phyloP scores from a whole-genome alignment of 2,797 vertebrate species.

The Microchirus variegatus region DNA sequence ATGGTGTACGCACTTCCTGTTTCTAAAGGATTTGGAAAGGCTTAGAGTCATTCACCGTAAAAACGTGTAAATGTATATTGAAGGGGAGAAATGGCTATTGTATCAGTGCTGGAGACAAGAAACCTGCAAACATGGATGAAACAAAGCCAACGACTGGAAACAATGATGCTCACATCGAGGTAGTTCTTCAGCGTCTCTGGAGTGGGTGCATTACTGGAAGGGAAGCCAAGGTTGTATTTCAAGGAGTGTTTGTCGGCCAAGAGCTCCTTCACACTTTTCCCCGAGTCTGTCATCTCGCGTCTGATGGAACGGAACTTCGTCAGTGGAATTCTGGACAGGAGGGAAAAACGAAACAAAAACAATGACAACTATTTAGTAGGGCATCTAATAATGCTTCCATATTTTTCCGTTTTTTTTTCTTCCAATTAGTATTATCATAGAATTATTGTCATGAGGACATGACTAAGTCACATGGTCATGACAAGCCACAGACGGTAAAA shows the following conservation, averaged over 20 bases:
- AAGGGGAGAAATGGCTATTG: background rate
- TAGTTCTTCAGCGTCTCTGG: slow-evolving; percentile 95
- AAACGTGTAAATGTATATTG: no score
- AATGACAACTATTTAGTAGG: no score
- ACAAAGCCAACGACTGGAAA: slow-evolving; percentile 11
- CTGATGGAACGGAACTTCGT: slow-evolving; percentile 92
- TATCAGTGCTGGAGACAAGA: slow-evolving; percentile 1
- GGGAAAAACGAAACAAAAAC: background rate
- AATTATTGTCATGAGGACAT: no score
- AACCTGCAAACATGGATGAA: slow-evolving; percentile 8
- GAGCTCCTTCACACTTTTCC: slow-evolving; percentile 78
- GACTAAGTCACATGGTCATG: no score
- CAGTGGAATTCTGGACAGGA: slow-evolving; percentile 86
- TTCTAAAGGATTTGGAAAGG: no score
- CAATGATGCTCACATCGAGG: slow-evolving; percentile 87
- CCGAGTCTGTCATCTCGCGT: slow-evolving; percentile 83
- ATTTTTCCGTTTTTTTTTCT: no score
- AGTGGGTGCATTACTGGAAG: slow-evolving; percentile 74
- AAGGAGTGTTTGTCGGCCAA: slow-evolving; percentile 68
- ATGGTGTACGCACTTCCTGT: no score
- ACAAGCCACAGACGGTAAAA: no score
- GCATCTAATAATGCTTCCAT: background rate
- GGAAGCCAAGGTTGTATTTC: slow-evolving; percentile 86
- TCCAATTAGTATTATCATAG: background rate
- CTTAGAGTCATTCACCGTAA: no score